phyloP scores from a whole-genome alignment of 2,888 invertebrate genomes.

The Cerastis leucographa region DNA sequence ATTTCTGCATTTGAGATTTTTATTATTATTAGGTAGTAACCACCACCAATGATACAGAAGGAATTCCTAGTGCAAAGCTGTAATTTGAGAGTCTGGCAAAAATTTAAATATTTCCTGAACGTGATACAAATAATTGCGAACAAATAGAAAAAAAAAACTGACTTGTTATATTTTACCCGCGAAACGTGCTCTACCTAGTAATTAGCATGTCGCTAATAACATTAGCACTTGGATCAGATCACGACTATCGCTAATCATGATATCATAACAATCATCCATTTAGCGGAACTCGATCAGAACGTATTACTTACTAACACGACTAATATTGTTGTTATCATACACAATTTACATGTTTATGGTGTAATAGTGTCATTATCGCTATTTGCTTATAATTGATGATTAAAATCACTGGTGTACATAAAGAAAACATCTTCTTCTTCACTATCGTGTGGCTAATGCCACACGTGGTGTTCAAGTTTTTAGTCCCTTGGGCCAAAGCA shows the following conservation, averaged over 20 bases:
- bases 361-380: not conserved
- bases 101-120: slow-evolving; percentile 29
- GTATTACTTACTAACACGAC: slow-evolving; percentile 26
- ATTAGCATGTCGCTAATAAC: slow-evolving; percentile 17
- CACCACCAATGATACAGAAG: not conserved
- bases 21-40: not conserved
- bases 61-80: not conserved
- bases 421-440: not conserved
- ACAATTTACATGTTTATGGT: slow-evolving; percentile 1
- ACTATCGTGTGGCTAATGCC: too few relatives aligned
- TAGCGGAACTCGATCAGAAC: slow-evolving; percentile 27
- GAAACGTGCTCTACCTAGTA: slow-evolving; percentile 4
- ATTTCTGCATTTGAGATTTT: not conserved
- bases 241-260: slow-evolving; percentile 30
- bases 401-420: not conserved
- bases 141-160: slow-evolving; percentile 7
- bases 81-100: not conserved
- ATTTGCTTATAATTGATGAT: not conserved
- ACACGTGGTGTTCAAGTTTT: too few relatives aligned
- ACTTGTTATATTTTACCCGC: slow-evolving; percentile 20
- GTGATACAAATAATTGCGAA: slow-evolving; percentile 43
- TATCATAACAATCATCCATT: slow-evolving; percentile 23
- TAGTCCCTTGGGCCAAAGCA: too few relatives aligned
- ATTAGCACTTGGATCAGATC: slow-evolving; percentile 43
- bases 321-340: slow-evolving; percentile 6